Base-by-base conservation (phyloP, 2,113 vertebrate genomes). In the Hyperopisus bebe region DNA sequence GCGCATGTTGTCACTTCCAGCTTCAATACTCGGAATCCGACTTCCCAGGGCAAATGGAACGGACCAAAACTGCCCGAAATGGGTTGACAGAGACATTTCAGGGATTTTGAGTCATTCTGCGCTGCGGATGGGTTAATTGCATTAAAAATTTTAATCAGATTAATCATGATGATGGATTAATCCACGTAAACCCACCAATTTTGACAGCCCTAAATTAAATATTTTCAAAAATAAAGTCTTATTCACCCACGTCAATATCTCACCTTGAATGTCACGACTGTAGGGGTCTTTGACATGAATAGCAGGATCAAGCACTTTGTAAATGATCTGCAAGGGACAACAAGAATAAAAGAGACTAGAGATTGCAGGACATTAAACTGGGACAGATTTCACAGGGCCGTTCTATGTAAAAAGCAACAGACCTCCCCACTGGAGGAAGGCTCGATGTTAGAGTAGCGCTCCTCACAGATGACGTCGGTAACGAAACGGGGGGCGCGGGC, bases 271-370 rank as follows among this genome's bases (percentile, higher is more conserved):
- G 88, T 96, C 94, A 5, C 95, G 90, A 91, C 97, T 97, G 92
- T 98, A 97, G 5, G 97, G 97, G 91, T 97, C 97, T 50, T 94
- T 96, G 88, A 97, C 95, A 0, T 94, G 94, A 89, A 98, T 95
- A 58, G 96, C 94, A 42, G 97, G 97, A 90, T 98, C 97, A 91
- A 98, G 92, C 80, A 98, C 97, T 94, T 97, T 97, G 92, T 97
- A 98, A 93, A 98, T 97, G 13, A 99, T 97, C 97, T 98, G 86
- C 0, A 91, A 91, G 35, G 7, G 21, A 88, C 0, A 91, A 0
- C 89, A 51, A 74, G 44, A 84, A 46, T 46, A 5, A 92, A 55
- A 77, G 83, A 17, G 90, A 0, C 35, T 83, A 13, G 74, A 80
- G 80, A 82, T 66, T 15, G 31, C 13, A 42, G 74, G n/a, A 53